Percentiles rank a stretch among this genome's conserved stretches.
phyloP scores from a whole-genome alignment of 2,113 vertebrate species.

The Pseudopodoces humilis region DNA sequence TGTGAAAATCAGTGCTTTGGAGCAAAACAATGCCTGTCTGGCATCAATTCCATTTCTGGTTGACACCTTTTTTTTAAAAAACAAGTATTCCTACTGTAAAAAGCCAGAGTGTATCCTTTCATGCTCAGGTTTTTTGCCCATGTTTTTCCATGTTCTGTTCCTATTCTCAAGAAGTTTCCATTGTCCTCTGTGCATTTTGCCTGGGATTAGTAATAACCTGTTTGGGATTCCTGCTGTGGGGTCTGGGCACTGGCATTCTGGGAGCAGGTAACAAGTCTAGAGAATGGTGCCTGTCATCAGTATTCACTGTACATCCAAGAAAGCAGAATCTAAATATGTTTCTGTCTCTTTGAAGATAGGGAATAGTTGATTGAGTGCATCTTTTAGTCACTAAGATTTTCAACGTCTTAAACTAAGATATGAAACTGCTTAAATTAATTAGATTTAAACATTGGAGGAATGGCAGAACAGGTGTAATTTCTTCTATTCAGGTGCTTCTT shows the following conservation, averaged over 20 bases:
- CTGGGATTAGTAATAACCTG: neutral
- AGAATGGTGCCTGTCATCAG: neutral
- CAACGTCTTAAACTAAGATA: neutral
- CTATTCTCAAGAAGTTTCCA: neutral
- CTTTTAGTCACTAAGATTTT: neutral
- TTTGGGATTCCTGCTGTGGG: neutral
- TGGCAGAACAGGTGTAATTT: neutral
- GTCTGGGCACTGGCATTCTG: neutral
- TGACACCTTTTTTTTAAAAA: neutral
- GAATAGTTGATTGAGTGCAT: neutral
- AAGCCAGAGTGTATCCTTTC: neutral
- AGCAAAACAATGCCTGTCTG: neutral
- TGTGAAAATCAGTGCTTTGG: neutral
- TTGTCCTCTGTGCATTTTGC: neutral
- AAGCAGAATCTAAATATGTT: neutral
- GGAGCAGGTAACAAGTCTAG: neutral
- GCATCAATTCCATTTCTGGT: neutral
- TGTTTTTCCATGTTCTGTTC: neutral
- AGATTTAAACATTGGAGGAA: neutral
- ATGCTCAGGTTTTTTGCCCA: accelerated
- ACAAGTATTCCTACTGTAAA: neutral
- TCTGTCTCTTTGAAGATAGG: neutral
- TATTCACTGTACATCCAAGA: neutral
- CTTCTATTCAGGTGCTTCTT: neutral
- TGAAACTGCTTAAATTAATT: neutral